Evolutionary conservation across 2,113 vertebrate genomes (phyloP).

Genomic region (Ceyx cyanopectus): DNA sequence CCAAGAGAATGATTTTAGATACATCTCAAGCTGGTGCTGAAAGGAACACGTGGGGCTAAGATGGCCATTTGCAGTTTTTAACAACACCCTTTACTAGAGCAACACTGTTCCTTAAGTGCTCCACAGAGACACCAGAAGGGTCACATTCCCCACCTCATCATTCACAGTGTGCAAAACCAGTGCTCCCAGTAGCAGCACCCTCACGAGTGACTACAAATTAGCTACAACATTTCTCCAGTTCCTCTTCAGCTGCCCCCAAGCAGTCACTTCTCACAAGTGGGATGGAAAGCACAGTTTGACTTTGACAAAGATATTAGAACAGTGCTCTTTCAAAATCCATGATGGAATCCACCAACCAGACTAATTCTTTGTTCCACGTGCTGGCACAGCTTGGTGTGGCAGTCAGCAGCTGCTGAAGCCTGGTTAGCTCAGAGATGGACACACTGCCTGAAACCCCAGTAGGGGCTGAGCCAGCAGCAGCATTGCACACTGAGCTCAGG

Average conservation of each 20-base stretch:
- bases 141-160: not conserved
- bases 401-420: not conserved
- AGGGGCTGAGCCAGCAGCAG: not conserved
- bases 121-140: not conserved
- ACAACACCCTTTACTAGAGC: not conserved
- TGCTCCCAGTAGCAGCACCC: not conserved
- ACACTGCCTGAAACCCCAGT: not conserved
- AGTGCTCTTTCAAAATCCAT: not conserved
- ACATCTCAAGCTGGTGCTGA: not conserved
- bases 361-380: not conserved
- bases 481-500: rapidly evolving
- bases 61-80: not conserved
- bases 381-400: rapidly evolving
- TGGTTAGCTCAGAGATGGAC: not conserved
- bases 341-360: not conserved
- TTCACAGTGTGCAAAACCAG: not conserved
- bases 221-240: not conserved
- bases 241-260: not conserved
- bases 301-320: not conserved
- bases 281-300: not conserved
- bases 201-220: not conserved
- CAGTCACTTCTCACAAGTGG: not conserved
- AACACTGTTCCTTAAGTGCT: not conserved
- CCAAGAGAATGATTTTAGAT: not conserved
- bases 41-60: not conserved